Conservation (phyloP, 2,113 vertebrate genomes). For the Desmodus rotundus region DNA sequence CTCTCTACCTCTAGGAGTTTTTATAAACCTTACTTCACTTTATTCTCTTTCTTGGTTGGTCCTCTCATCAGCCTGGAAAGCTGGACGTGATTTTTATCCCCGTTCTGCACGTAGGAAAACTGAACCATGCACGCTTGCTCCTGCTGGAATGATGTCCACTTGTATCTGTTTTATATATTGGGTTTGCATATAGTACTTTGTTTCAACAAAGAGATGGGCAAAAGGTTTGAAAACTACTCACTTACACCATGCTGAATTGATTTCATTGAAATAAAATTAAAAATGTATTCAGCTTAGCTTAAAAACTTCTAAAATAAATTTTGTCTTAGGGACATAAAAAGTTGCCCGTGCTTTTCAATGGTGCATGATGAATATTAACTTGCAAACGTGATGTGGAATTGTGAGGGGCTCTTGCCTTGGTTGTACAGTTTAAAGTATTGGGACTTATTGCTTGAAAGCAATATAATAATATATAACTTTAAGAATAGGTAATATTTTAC, state of each 20-base stretch:
- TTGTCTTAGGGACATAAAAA: background rate
- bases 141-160: background rate
- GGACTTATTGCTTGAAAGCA: background rate
- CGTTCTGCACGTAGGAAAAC: background rate
- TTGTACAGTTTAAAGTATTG: background rate
- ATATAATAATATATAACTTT: background rate
- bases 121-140: background rate
- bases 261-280: constrained; percentile 21
- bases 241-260: background rate
- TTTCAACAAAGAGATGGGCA: background rate
- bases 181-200: background rate
- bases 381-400: background rate
- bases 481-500: background rate
- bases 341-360: background rate
- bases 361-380: background rate
- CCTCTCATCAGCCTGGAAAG: background rate
- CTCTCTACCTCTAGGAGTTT: background rate
- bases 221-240: background rate
- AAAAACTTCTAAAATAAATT: background rate
- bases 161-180: background rate
- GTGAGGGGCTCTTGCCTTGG: background rate
- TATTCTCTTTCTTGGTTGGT: background rate
- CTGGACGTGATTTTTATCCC: background rate
- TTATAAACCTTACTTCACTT: background rate
- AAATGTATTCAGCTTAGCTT: constrained; percentile 4